phyloP scores from a whole-genome alignment of 1,140 invertebrate genomes.

The Akabosia matsudoensis region DNA sequence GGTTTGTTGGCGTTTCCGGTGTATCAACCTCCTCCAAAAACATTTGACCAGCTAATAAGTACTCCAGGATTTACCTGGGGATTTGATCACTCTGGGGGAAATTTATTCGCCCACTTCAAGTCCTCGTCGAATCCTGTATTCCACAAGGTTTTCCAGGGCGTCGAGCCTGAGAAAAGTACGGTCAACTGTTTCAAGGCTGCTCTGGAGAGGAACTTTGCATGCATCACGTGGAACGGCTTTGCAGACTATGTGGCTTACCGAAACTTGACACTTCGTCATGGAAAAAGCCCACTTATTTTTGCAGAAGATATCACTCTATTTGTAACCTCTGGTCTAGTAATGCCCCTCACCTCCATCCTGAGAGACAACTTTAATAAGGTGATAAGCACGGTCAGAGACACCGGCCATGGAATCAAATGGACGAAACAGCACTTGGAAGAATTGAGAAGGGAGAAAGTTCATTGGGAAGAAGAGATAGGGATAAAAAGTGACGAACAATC shows the following conservation, averaged over 20 bases:
- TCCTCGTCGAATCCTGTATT: neutral
- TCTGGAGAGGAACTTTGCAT: neutral
- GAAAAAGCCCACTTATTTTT: constrained; percentile 2
- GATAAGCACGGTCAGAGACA: neutral
- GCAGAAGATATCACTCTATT: neutral
- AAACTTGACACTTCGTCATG: neutral
- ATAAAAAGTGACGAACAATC: neutral
- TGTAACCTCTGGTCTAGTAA: neutral
- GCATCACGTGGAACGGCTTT: neutral
- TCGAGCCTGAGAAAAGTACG: too few relatives aligned
- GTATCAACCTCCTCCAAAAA: neutral
- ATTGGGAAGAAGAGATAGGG: neutral
- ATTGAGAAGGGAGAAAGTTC: neutral
- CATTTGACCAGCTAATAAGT: neutral
- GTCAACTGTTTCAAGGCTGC: constrained; percentile 1
- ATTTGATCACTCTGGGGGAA: neutral
- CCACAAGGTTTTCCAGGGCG: neutral
- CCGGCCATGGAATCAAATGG: neutral
- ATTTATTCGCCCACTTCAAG: neutral
- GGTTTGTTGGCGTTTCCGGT: constrained; percentile 7
- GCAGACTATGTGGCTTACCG: neutral
- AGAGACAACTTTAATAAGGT: neutral
- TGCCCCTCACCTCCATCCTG: neutral
- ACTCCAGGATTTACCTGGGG: neutral
- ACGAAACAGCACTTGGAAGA: neutral